Base-by-base conservation (phyloP, 1,140 invertebrate genomes). In the Eupristina koningsbergeri region DNA sequence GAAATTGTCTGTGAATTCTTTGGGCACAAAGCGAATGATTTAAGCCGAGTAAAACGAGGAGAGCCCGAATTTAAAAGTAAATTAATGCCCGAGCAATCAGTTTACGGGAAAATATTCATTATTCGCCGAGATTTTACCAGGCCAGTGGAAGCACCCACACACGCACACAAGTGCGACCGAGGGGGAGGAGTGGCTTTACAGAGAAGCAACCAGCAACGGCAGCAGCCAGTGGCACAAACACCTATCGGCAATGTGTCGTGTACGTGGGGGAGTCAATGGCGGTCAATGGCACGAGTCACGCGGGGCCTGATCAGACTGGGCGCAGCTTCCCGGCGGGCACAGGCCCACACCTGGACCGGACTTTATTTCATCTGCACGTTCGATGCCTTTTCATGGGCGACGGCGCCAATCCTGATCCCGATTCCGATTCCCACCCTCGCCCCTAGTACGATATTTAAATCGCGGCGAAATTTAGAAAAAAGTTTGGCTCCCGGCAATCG, bases 271-370 rank as follows among this genome's bases (percentile, higher is more conserved):
- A 91, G 91, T 91, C 89, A 90, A 91, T 91, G 89, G 91, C 90
- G 90, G 91, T 92, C 91, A 91, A 91, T 91, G 91, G 90, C 91
- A 91, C 91, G 90, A 90, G 89, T 88, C 89, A 87, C 87, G 88
- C 85, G 85, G 69, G 29, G 36, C n/a, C 75, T 87, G 89, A 91
- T 91, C 90, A 89, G 88, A 88, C 89, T 89, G 88, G 87, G 53
- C 29, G 13, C 58, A 3, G 34, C 8, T 41, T 2, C 45, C 19
- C 22, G 15, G 9, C 47, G 47, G n/a, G n/a, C n/a, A n/a, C n/a
- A n/a, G n/a, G 47, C 29, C 74, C 41, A 41, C 80, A 82, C 71
- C 80, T 75, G 80, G 80, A 74, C 73, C 53, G 64, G 67, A 50
- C 53, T 58, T 58, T 26, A 26, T 58, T 19, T n/a, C 26, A 58